Evolutionary conservation across 1,140 invertebrate genomes (phyloP), one percentile per base, ranked within the genome.

Genomic region (Drosophila kanapiae): DNA sequence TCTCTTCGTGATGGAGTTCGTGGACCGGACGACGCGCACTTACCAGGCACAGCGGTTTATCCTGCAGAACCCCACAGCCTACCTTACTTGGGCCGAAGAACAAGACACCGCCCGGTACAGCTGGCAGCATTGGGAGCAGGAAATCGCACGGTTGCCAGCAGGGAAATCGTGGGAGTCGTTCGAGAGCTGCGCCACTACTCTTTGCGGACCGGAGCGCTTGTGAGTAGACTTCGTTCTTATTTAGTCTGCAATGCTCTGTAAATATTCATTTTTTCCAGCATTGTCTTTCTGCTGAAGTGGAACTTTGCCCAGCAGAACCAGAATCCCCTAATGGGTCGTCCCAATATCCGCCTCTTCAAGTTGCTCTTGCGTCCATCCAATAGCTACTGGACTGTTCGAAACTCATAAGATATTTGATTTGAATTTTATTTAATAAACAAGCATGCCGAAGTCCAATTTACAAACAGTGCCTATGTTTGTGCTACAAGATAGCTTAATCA

Each of bases 251-350:
- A 14, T 16, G 2, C n/a, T 16, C 3, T 11, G 38, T 16, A 10
- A 42, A 23, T 14, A 8, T 18, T 49, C 29, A 0, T n/a, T 16
- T 8, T 18, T 40, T 51, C 0, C 8, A 78, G 76, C 40, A 42
- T 69, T 35, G 64, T 78, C 7, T 78, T 78, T 14, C 35, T 78
- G 16, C 31, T 78, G 3, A 77, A 76, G 45, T 62, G 49, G 51
- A 62, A 77, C 33, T 63, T 57, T 31, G 29, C 13, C 11, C 9
- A 38, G 14, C 18, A 8, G 0, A 42, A 38, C 37, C 35, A 33
- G 7, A 75, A 31, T 9, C 54, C 70, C 1, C 10, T 77, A 10
- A 5, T 33, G n/a, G 45, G 61, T 29, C 60, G 29, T 9, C 45
- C 72, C 7, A 48, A 33, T 18, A 77, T 77, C 4, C 54, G 61